Evolutionary conservation across 1,140 invertebrate genomes (phyloP).

Genomic region (Drepana arcuata): DNA sequence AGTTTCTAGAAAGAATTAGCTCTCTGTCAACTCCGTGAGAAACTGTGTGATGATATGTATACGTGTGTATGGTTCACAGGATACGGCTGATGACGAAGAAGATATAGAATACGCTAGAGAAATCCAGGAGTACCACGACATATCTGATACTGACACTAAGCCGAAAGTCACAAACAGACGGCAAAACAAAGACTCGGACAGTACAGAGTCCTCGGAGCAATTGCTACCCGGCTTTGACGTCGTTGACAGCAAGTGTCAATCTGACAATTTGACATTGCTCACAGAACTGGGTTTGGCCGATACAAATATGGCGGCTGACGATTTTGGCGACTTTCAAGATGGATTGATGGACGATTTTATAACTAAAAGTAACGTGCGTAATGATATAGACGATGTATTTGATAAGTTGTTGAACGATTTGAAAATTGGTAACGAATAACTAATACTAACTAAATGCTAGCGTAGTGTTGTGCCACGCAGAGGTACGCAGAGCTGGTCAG

Average conservation of each 20-base stretch:
- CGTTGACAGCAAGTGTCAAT: constrained; percentile 24
- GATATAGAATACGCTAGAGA: constrained; percentile 59
- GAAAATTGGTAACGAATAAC: constrained; percentile 29
- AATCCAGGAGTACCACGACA: constrained; percentile 57
- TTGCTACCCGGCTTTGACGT: constrained; percentile 37
- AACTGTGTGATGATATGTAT: too few species aligned
- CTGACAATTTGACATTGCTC: constrained; percentile 46
- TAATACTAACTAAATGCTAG: too few species aligned
- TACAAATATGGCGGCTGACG: constrained; percentile 23
- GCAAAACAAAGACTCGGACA: constrained; percentile 42
- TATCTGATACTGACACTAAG: constrained; percentile 21
- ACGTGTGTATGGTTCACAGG: too few species aligned
- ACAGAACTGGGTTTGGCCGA: constrained; percentile 52
- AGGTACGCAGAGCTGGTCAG: too few species aligned
- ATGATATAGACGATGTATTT: constrained; percentile 44
- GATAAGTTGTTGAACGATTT: constrained; percentile 54
- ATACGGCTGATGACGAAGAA: constrained; percentile 43
- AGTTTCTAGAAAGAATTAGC: too few species aligned
- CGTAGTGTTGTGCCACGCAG: too few species aligned
- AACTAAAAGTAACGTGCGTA: constrained; percentile 15
- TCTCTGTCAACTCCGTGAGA: too few species aligned
- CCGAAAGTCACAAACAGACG: constrained; percentile 30
- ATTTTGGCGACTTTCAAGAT: constrained; percentile 62
- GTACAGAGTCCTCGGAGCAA: constrained; percentile 44
- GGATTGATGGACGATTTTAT: constrained; percentile 35